Evolutionary conservation across 1,140 invertebrate genomes (phyloP).

Genomic region (Planococcus citri): DNA sequence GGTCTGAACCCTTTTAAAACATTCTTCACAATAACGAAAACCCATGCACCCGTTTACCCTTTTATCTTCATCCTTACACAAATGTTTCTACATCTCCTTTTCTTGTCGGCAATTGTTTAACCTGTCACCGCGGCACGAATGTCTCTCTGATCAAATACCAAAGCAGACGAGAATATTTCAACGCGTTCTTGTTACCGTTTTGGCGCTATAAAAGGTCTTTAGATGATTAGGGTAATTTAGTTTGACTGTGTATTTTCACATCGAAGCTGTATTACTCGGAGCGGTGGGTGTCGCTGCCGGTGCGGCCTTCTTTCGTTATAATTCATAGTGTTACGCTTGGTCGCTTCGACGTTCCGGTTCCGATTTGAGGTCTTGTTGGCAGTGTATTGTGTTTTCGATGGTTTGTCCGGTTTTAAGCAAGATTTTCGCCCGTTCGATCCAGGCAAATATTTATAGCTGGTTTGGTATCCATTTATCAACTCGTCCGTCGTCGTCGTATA

Average conservation of each 20-base stretch:
- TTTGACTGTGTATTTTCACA: too few relatives aligned
- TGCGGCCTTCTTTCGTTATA: background rate
- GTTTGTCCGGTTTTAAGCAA: too few relatives aligned
- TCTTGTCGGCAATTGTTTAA: conserved; percentile 1
- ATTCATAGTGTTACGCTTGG: background rate
- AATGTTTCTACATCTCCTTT: conserved; percentile 1
- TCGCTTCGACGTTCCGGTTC: background rate
- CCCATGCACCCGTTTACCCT: background rate
- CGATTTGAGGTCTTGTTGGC: background rate
- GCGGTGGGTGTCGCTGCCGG: background rate
- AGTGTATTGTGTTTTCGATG: too few relatives aligned
- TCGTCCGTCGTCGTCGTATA: too few relatives aligned
- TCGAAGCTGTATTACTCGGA: too few relatives aligned
- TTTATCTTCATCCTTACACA: conserved; percentile 3
- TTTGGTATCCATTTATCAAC: too few relatives aligned
- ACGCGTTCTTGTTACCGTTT: background rate
- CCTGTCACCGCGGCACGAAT: background rate
- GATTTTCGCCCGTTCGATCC: too few relatives aligned
- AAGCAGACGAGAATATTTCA: background rate
- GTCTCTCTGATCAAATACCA: background rate
- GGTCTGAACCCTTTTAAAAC: background rate
- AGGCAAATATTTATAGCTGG: too few relatives aligned
- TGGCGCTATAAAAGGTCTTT: background rate
- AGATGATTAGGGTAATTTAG: conserved; percentile 1
- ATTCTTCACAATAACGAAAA: background rate